phyloP scores from a whole-genome alignment of 23 tunicate genomes.

The Trididemnum clinides region DNA sequence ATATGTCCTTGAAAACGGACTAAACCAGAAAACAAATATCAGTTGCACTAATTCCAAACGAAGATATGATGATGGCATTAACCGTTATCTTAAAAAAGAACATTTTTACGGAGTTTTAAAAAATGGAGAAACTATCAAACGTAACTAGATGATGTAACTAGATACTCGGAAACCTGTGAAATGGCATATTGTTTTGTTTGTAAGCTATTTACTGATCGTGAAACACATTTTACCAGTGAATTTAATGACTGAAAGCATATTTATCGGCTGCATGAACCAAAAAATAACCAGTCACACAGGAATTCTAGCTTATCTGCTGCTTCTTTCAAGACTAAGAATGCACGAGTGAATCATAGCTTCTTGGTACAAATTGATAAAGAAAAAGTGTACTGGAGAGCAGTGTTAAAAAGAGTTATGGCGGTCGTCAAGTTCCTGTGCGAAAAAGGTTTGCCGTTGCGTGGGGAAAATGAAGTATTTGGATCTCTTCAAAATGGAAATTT shows the following conservation, averaged over 20 bases:
- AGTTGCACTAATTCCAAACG: background rate
- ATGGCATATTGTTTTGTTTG: background rate
- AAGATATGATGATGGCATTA: too few species aligned
- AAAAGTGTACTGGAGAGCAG: too few species aligned
- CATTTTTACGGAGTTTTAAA: too few species aligned
- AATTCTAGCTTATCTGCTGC: background rate
- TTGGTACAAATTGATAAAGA: too few species aligned
- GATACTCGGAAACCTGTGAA: background rate
- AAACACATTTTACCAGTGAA: too few species aligned
- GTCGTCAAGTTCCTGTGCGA: constrained; percentile 30
- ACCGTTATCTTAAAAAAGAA: too few species aligned
- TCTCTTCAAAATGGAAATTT: background rate
- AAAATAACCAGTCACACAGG: background rate
- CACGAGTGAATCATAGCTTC: too few species aligned
- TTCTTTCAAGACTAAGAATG: too few species aligned
- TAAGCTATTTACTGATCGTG: background rate
- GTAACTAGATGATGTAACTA: background rate
- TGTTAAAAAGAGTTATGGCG: too few species aligned
- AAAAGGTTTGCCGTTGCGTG: background rate
- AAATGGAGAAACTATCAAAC: background rate
- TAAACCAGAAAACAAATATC: too few species aligned
- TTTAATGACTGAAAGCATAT: too few species aligned
- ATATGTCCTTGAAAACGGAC: too few species aligned
- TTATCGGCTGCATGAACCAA: background rate
- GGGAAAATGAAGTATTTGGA: constrained; percentile 4